Percentiles rank a stretch among this genome's conserved stretches.
phyloP scores from a whole-genome alignment of 2,797 vertebrate species.

The Scyliorhinus canicula region DNA sequence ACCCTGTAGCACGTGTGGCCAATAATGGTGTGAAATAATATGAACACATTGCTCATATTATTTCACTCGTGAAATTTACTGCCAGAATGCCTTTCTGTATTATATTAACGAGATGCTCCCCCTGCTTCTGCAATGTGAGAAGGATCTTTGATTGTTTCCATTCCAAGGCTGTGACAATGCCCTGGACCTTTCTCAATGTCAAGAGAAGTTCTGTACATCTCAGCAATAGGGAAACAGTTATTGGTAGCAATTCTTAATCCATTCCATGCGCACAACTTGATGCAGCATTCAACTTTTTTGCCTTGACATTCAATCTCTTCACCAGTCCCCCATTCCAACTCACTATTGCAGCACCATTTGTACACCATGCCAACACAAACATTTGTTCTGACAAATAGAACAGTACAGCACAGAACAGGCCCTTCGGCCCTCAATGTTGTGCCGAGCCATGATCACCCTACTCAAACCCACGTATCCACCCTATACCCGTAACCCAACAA shows the following conservation, averaged over 20 bases:
- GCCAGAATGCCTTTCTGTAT: not conserved
- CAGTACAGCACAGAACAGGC: no score
- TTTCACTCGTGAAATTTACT: not conserved
- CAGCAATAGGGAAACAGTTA: not conserved
- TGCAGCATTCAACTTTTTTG: not conserved
- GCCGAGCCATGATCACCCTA: no score
- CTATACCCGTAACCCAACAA: no score
- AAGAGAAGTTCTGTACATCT: not conserved
- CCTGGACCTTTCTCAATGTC: not conserved
- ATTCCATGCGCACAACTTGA: not conserved
- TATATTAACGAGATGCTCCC: not conserved
- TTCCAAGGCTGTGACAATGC: not conserved
- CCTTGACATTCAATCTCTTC: not conserved
- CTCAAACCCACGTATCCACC: no score
- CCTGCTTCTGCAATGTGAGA: not conserved
- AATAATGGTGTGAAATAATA: not conserved
- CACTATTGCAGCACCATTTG: not conserved
- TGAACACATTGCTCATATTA: not conserved
- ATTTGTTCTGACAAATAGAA: not conserved
- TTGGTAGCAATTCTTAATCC: not conserved
- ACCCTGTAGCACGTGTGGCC: no score
- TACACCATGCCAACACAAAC: not conserved
- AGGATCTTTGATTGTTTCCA: not conserved
- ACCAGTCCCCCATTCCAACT: no score
- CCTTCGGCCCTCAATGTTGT: no score